Evolutionary conservation across 2,888 invertebrate genomes (phyloP).

Genomic region (Clitarchus hookeri): DNA sequence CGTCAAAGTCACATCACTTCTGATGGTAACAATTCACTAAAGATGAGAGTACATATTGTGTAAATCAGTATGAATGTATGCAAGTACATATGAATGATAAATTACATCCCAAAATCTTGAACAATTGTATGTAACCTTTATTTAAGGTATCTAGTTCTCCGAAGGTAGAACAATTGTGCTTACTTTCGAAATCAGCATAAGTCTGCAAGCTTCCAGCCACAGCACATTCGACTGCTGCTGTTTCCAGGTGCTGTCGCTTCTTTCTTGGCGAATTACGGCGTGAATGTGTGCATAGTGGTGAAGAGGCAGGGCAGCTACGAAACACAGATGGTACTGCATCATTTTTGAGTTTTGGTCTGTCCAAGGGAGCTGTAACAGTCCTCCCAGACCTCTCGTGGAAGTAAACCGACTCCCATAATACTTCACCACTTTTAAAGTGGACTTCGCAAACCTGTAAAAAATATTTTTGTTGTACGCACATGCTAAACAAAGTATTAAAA

Average conservation of each 20-base stretch:
- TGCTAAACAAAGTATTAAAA: too few species aligned
- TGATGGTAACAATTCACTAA: not conserved
- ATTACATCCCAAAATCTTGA: not conserved
- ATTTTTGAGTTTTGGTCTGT: not conserved
- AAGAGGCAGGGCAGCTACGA: not conserved
- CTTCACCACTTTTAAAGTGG: not conserved
- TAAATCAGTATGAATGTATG: not conserved
- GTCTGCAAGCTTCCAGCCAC: not conserved
- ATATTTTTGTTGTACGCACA: too few species aligned
- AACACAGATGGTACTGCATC: not conserved
- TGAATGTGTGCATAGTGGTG: not conserved
- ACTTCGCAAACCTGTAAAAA: not conserved
- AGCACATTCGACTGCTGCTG: not conserved
- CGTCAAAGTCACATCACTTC: not conserved
- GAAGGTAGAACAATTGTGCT: not conserved
- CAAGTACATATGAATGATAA: not conserved
- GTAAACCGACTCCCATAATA: not conserved
- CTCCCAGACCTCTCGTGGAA: not conserved
- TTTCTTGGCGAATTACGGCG: not conserved
- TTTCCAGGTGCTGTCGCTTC: not conserved
- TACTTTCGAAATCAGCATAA: not conserved
- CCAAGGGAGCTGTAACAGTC: not conserved
- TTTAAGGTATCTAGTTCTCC: not conserved
- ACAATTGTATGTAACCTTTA: not conserved
- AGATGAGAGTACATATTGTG: not conserved